phyloP scores from a whole-genome alignment of 2,797 vertebrate genomes.

The Myoxocephalus aenaeus region DNA sequence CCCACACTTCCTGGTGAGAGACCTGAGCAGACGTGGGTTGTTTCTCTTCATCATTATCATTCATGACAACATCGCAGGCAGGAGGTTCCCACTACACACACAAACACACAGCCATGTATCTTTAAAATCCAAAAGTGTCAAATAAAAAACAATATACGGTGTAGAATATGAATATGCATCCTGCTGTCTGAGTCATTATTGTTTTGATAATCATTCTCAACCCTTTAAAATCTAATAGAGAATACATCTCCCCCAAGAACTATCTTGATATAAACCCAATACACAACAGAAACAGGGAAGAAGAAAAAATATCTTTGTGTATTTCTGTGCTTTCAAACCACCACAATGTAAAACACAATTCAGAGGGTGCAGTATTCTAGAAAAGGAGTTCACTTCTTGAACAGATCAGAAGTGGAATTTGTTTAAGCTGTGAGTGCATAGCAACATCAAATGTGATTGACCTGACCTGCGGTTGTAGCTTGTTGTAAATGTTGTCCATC shows the following conservation, averaged over 20 bases:
- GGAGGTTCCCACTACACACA: constrained; percentile 42
- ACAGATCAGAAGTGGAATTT: not conserved
- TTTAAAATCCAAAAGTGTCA: not conserved
- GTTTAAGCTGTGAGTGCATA: not conserved
- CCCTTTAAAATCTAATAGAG: not conserved
- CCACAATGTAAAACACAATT: not conserved
- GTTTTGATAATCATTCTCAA: constrained; percentile 5
- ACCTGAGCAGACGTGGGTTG: constrained; percentile 44
- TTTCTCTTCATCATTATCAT: constrained; percentile 65
- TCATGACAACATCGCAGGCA: constrained; percentile 73
- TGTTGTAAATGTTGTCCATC: constrained; percentile 64
- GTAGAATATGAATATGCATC: not conserved
- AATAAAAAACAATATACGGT: not conserved
- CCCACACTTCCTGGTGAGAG: constrained; percentile 90
- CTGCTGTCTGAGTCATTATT: not conserved
- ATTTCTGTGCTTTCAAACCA: not conserved
- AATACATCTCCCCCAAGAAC: not conserved
- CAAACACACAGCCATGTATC: not conserved
- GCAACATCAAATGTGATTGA: not conserved
- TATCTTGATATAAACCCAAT: not conserved
- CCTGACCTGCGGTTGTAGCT: constrained; percentile 69
- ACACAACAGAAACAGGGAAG: not conserved
- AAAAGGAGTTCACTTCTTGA: not conserved
- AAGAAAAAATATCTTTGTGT: not conserved
- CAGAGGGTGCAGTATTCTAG: not conserved